Evolutionary conservation across 2,113 vertebrate species (phyloP), one percentile per base, ranked within the genome.

Genomic region (Festucalex cinctus): DNA sequence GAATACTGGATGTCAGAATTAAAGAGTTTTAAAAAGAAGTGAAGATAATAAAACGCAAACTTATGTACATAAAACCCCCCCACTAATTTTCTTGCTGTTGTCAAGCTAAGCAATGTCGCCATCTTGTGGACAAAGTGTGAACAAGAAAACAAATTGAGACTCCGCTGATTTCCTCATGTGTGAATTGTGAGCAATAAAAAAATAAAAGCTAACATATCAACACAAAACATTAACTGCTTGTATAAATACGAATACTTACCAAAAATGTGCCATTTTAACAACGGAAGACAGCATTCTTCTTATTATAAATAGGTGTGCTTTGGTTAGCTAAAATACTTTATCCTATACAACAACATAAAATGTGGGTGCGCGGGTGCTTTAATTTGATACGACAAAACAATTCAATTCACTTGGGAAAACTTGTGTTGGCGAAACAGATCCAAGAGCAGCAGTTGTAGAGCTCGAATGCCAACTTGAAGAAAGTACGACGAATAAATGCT

Each of bases 71-170:
- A 46, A 32, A 32, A 32, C 28, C 2, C 28, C 2, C 28, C 9
- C 51, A 13, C 56, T 44, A 17, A 3, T 61, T 9, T 5, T 0
- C n/a, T 41, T 5, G 17, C 35, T 10, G 37, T 24, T 62, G 37
- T 3, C 35, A 16, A 62, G 13, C 54, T 66, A 43, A 67, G 2
- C 65, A 72, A 80, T 66, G 44, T 57, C 70, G 62, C 80, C 87
- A 36, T 65, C 68, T 0, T 0, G 81, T 28, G 86, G 81, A 0
- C 1, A 17, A 1, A 0, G 14, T 84, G 48, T 76, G 51, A 2
- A 9, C 2, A 51, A 3, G 35, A 66, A 67, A 10, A 1, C 16
- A 36, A 0, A 32, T 32, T 32, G 28, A 0, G 3, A 12, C 9
- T 3, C 16, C 16, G 43, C 43, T 19, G 43, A 46, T 46, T 6